These are phyloP conservation scores for Drosophila kuntzei DNA, from an alignment of 2,888 invertebrate species.

Conservation along the genomic window DNA sequence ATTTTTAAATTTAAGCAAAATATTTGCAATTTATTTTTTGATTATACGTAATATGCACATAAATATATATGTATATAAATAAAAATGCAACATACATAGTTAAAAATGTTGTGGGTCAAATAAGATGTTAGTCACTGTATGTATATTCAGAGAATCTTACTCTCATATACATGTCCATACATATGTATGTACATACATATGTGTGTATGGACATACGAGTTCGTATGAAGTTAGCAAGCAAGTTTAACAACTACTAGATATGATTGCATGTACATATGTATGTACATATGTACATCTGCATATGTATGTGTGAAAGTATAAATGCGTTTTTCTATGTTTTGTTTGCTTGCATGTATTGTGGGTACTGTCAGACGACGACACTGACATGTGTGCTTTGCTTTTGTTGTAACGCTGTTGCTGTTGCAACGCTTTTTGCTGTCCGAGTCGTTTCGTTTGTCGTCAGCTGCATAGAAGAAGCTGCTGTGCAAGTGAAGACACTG, in stretches of 20 bases:
- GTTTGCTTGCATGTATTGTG: slow-evolving; percentile 39
- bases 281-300: slow-evolving; percentile 7
- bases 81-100: no score
- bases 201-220: background rate
- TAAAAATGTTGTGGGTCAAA: no score
- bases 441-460: slow-evolving; percentile 23
- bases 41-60: no score
- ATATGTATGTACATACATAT: background rate
- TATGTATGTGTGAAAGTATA: slow-evolving; percentile 31
- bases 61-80: no score
- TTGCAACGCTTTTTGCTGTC: slow-evolving; percentile 25
- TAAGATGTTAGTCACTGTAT: background rate
- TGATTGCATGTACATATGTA: background rate
- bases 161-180: slow-evolving; percentile 5
- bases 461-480: slow-evolving; percentile 45
- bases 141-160: slow-evolving; percentile 15
- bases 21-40: no score
- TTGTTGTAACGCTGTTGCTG: slow-evolving; percentile 15
- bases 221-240: slow-evolving; percentile 53
- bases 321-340: slow-evolving; percentile 53
- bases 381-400: slow-evolving; percentile 5
- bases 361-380: slow-evolving; percentile 39
- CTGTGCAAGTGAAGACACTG: slow-evolving; percentile 45
- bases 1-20: no score
- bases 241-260: slow-evolving; percentile 62